A percentile compares a stretch with the other conserved stretches of the same genome.
Evolutionary conservation across 2,113 vertebrate genomes (phyloP).

Genomic region (Chionomys nivalis): DNA sequence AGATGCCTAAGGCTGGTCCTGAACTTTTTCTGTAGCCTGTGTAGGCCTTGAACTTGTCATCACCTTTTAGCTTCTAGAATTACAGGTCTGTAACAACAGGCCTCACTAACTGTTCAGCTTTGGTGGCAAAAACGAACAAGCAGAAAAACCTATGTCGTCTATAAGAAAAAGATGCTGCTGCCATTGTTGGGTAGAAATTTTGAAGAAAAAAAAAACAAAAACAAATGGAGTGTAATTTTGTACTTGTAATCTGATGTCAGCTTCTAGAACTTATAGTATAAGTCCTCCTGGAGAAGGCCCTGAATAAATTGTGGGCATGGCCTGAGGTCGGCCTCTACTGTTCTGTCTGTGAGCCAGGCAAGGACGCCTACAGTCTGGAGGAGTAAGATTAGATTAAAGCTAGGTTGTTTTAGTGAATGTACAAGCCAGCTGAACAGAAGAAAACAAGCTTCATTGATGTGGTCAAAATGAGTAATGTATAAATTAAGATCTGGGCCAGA

Average conservation of each 20-base stretch:
- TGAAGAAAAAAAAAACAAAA: background rate
- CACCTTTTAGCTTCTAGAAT: background rate
- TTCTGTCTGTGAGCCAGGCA: background rate
- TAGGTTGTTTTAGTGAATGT: background rate
- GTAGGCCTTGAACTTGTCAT: background rate
- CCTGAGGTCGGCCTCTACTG: background rate
- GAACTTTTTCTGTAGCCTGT: background rate
- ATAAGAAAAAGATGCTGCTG: background rate
- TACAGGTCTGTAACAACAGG: background rate
- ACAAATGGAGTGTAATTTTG: background rate
- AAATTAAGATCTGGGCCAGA: background rate
- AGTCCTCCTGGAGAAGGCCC: background rate
- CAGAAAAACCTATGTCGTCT: background rate
- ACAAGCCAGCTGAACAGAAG: background rate
- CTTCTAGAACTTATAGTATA: slow-evolving; percentile 25
- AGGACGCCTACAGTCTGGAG: background rate
- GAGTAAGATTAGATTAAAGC: background rate
- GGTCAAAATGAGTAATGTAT: background rate
- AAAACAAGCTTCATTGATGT: background rate
- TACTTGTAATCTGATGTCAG: background rate
- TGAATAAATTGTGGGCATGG: background rate
- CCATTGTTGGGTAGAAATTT: background rate
- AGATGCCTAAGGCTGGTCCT: background rate
- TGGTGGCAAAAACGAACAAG: background rate
- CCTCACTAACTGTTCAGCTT: background rate